Conservation (phyloP, 2,797 vertebrate species). For the Dryobates pubescens region DNA sequence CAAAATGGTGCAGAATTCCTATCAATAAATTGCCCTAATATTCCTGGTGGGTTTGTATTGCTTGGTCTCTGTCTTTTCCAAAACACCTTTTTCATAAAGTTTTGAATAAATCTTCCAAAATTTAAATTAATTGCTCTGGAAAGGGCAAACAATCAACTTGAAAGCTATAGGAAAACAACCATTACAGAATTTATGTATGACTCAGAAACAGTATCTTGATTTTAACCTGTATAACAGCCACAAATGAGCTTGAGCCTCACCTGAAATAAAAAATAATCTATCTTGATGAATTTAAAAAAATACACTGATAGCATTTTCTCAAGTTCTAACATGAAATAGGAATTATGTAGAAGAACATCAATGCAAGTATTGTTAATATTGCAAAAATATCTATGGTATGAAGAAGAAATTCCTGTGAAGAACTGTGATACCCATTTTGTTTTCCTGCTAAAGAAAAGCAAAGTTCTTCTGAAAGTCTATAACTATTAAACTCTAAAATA, state of each 20-base stretch:
- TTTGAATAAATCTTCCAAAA: background rate
- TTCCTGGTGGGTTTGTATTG: background rate
- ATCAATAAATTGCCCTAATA: background rate
- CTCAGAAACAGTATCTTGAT: slow-evolving; percentile 69
- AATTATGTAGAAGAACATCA: background rate
- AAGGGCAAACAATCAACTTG: slow-evolving; percentile 2
- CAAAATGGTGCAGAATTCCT: background rate
- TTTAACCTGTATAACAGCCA: slow-evolving; percentile 47
- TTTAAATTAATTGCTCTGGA: slow-evolving; percentile 13
- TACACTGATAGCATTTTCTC: background rate
- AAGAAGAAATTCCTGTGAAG: background rate
- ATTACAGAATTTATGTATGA: slow-evolving; percentile 55
- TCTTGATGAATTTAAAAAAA: background rate
- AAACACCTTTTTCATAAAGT: background rate
- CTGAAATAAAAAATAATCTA: slow-evolving; percentile 32
- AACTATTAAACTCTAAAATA: background rate
- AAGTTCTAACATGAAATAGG: slow-evolving; percentile 28
- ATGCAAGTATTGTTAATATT: background rate
- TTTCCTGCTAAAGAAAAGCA: background rate
- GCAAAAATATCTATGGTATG: background rate
- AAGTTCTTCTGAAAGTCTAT: background rate
- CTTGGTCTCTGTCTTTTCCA: background rate
- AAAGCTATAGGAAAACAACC: slow-evolving; percentile 44
- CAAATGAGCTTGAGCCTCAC: slow-evolving; percentile 14
- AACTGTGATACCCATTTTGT: background rate